These are phyloP conservation scores for Drosophila sproati DNA, from an alignment of 1,140 invertebrate species.

Conservation along the genomic window DNA sequence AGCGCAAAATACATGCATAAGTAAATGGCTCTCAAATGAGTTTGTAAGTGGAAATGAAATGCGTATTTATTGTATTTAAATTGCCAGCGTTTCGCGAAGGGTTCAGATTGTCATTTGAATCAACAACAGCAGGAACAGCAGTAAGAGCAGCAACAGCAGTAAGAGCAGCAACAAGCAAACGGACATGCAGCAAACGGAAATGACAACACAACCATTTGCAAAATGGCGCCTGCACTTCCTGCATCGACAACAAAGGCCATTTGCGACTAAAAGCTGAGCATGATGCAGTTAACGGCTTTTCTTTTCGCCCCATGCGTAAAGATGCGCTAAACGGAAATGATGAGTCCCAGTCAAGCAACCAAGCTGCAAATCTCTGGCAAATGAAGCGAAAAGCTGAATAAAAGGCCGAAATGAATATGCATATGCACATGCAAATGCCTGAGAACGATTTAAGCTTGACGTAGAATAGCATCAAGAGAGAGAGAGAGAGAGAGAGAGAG, in stretches of 20 bases:
- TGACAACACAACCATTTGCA: constrained; percentile 61
- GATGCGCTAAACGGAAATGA: constrained; percentile 72
- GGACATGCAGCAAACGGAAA: constrained; percentile 67
- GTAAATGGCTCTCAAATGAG: constrained; percentile 74
- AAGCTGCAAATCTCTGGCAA: constrained; percentile 42
- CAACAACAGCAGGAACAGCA: not conserved
- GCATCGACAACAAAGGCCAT: constrained; percentile 59
- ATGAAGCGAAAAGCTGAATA: constrained; percentile 65
- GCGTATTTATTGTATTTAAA: constrained; percentile 83
- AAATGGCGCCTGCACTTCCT: constrained; percentile 68
- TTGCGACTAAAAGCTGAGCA: constrained; percentile 62
- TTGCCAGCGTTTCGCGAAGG: constrained; percentile 50
- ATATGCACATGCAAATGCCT: constrained; percentile 35
- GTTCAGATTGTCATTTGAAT: constrained; percentile 50
- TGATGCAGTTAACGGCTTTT: constrained; percentile 59
- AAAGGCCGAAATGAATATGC: constrained; percentile 51
- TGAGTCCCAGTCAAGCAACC: constrained; percentile 27
- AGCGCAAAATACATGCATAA: constrained; percentile 62
- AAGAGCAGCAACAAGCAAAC: constrained; percentile 34
- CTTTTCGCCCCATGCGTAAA: constrained; percentile 37
- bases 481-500: constrained; percentile 14
- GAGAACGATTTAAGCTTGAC: constrained; percentile 1
- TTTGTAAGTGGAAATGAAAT: constrained; percentile 81
- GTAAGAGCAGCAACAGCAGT: not conserved
- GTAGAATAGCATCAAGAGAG: constrained; percentile 3